Evolutionary conservation across 2,113 vertebrate genomes (phyloP).

Genomic region (Thalassarche chlororhynchos): DNA sequence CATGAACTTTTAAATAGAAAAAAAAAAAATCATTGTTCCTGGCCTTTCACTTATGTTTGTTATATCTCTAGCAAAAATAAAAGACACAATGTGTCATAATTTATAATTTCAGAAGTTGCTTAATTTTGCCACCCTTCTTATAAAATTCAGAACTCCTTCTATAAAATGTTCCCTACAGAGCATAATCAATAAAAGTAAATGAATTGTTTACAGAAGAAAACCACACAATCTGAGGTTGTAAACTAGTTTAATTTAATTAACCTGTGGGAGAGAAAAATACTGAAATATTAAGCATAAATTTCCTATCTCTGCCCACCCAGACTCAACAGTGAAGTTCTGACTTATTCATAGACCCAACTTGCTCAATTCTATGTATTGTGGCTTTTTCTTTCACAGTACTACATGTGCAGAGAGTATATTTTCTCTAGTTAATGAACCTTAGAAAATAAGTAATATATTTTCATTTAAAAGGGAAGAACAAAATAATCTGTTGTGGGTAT

Average conservation of each 20-base stretch:
- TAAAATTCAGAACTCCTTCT: neutral
- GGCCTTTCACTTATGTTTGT: neutral
- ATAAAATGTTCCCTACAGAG: neutral
- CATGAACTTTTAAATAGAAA: neutral
- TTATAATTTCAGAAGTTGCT: neutral
- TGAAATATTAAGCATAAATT: neutral
- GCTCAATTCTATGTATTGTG: neutral
- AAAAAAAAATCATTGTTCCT: neutral
- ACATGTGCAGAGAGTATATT: neutral
- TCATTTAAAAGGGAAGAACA: neutral
- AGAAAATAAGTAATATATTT: neutral
- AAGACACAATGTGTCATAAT: neutral
- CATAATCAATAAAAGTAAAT: conserved; percentile 47
- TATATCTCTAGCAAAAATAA: neutral
- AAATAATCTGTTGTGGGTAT: neutral
- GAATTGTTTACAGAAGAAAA: conserved; percentile 36
- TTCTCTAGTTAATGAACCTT: neutral
- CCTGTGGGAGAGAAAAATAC: conserved; percentile 5
- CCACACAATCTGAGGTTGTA: neutral
- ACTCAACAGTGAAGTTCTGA: neutral
- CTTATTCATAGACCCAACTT: neutral
- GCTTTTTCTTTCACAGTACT: neutral
- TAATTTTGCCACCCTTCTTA: neutral
- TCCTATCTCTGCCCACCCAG: neutral
- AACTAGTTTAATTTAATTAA: conserved; percentile 38